Percentiles rank a stretch among this genome's conserved stretches.
phyloP scores from a whole-genome alignment of 92 coral and sea anemone species.

The Paramuricea clavata region DNA sequence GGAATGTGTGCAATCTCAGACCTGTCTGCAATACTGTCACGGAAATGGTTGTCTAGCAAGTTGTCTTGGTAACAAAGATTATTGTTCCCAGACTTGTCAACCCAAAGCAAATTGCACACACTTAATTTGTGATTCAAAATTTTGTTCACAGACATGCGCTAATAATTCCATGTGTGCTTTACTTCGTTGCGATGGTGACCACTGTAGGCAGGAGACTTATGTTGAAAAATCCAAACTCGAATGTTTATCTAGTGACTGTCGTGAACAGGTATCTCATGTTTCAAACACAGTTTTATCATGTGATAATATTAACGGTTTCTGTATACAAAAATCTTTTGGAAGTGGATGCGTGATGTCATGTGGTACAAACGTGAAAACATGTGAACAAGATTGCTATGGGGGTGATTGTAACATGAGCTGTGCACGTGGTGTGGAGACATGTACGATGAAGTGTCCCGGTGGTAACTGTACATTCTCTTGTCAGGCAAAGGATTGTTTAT shows the following conservation, averaged over 20 bases:
- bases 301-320: conserved; percentile 18
- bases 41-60: conserved; percentile 17
- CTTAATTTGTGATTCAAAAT: conserved; percentile 13
- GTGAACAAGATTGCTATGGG: conserved; percentile 35
- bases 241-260: not conserved
- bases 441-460: conserved; percentile 22
- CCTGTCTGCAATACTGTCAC: conserved; percentile 10
- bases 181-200: conserved; percentile 17
- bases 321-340: conserved; percentile 32
- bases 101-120: conserved; percentile 3
- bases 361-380: conserved; percentile 19
- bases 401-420: conserved; percentile 47
- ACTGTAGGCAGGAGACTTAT: conserved; percentile 12
- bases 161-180: conserved; percentile 6
- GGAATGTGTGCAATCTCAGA: conserved; percentile 9
- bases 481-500: not conserved
- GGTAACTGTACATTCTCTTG: conserved; percentile 54
- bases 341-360: conserved; percentile 50
- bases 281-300: conserved; percentile 6
- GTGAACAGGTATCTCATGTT: not conserved
- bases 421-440: not conserved
- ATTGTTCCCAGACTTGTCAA: not conserved
- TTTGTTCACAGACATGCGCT: conserved; percentile 21
- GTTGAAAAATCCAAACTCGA: not conserved
- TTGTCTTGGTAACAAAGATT: not conserved